phyloP scores from a whole-genome alignment of 1,140 invertebrate genomes.

The Temnothorax longispinosus region DNA sequence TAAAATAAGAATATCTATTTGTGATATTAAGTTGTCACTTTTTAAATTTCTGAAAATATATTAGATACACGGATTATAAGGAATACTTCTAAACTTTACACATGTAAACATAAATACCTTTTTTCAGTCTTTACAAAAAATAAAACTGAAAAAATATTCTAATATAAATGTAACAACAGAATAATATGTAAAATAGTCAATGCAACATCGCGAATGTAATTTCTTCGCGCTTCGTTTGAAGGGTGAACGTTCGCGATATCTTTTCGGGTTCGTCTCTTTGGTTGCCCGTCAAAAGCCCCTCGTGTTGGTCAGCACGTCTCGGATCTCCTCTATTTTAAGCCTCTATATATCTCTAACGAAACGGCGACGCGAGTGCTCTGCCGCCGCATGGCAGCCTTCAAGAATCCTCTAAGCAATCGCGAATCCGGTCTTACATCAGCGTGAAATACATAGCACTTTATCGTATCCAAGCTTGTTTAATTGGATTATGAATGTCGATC shows the following conservation, averaged over 20 bases:
- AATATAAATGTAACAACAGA: neutral
- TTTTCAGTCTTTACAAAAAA: neutral
- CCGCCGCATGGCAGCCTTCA: conserved; percentile 17
- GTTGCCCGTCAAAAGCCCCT: conserved; percentile 39
- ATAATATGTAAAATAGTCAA: neutral
- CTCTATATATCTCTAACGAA: conserved; percentile 60
- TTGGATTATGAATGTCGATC: neutral
- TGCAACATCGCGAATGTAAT: neutral
- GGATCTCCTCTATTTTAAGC: conserved; percentile 65
- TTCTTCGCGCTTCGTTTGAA: neutral
- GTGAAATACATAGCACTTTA: neutral
- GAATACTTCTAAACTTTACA: neutral
- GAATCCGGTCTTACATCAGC: neutral
- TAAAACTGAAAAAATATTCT: neutral
- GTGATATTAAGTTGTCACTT: neutral
- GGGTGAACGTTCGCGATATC: conserved; percentile 52
- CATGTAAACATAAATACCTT: neutral
- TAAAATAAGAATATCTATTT: neutral
- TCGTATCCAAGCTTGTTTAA: conserved; percentile 6
- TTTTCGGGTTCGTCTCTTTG: conserved; percentile 27
- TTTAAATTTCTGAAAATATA: neutral
- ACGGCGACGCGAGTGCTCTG: conserved; percentile 22
- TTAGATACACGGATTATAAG: neutral
- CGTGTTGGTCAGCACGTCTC: conserved; percentile 27
- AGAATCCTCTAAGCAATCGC: conserved; percentile 15